Conservation (phyloP, 2,113 vertebrate species). For the Benitochromis conjunctus region DNA sequence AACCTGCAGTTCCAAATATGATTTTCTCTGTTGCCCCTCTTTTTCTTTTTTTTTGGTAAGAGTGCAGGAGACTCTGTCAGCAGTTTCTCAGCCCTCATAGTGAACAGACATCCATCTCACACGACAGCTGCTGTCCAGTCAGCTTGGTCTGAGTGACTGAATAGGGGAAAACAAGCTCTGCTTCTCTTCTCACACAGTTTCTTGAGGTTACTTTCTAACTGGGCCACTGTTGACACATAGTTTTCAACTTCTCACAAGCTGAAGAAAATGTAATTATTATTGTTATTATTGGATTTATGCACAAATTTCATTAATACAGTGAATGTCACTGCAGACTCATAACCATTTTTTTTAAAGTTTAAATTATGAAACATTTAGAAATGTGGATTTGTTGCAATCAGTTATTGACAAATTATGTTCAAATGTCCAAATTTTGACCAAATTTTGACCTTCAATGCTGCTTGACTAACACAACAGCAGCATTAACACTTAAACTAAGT, state of each 20-base stretch:
- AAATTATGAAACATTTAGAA: background rate
- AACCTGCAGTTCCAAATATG: background rate
- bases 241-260: background rate
- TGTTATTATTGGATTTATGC: background rate
- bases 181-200: background rate
- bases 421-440: background rate
- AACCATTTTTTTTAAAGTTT: background rate
- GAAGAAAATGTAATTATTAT: background rate
- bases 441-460: background rate
- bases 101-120: conserved; percentile 36
- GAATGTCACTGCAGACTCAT: background rate
- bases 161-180: background rate
- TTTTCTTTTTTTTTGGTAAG: background rate
- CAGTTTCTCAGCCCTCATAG: conserved; percentile 15
- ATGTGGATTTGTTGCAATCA: background rate
- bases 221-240: background rate
- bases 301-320: background rate
- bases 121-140: conserved; percentile 37
- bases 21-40: background rate
- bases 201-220: background rate
- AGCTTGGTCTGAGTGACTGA: conserved; percentile 7
- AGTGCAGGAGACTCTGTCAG: conserved; percentile 3
- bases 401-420: background rate
- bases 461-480: background rate
- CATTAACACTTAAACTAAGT: background rate